Evolutionary conservation across 2,797 vertebrate genomes (phyloP).

Genomic region (Anabas testudineus): DNA sequence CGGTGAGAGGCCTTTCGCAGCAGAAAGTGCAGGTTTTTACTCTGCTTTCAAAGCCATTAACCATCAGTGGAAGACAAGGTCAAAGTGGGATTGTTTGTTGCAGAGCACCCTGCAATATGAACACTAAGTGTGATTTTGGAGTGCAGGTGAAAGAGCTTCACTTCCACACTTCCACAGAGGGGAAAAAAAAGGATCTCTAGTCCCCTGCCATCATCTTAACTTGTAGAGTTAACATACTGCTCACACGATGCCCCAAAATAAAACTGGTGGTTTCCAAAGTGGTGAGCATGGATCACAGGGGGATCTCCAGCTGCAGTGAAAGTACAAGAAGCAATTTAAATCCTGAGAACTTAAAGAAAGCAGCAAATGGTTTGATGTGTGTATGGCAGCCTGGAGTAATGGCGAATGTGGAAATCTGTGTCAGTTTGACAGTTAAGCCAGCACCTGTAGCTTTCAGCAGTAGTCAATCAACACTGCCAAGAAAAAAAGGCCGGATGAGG

Average conservation of each 20-base stretch:
- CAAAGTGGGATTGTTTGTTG: conserved; percentile 30
- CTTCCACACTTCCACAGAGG: conserved; percentile 1
- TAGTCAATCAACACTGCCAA: background rate
- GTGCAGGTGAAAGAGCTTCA: conserved; percentile 28
- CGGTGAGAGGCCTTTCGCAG: conserved; percentile 31
- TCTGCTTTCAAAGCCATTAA: conserved; percentile 66
- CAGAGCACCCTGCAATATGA: conserved; percentile 24
- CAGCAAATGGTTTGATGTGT: conserved; percentile 2
- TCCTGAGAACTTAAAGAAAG: conserved; percentile 8
- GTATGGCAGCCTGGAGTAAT: conserved; percentile 3
- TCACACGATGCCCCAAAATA: conserved; percentile 15
- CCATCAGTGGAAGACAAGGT: conserved; percentile 49
- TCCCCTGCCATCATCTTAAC: conserved; percentile 11
- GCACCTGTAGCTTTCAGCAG: background rate
- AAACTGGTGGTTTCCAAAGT: conserved; percentile 17
- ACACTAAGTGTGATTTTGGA: conserved; percentile 21
- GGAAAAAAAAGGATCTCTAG: conserved; percentile 6
- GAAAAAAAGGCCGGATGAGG: background rate
- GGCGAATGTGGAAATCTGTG: conserved; percentile 3
- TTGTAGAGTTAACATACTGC: background rate
- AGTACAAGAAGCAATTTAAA: background rate
- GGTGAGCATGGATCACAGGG: conserved; percentile 21
- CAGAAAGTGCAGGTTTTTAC: conserved; percentile 11
- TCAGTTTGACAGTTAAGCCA: conserved; percentile 3
- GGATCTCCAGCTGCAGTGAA: conserved; percentile 1